Conservation (phyloP, 2,888 invertebrate genomes). For the Heliconius charithonia region DNA sequence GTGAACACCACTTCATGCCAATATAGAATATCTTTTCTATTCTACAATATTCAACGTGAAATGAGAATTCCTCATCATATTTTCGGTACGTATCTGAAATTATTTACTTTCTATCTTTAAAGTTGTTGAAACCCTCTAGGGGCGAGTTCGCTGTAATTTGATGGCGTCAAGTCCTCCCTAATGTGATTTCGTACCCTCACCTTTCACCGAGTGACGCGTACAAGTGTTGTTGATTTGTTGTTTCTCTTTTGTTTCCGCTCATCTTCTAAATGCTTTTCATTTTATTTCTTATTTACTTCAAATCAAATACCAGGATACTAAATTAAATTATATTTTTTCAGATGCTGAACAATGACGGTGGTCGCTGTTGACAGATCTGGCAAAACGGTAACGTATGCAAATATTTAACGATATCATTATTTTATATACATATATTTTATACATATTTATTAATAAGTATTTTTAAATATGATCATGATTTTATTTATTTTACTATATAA, state of each 20-base stretch:
- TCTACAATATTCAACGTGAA: constrained; percentile 53
- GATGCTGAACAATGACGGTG: constrained; percentile 50
- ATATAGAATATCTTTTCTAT: constrained; percentile 51
- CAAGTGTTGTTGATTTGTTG: constrained; percentile 78
- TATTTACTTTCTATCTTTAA: constrained; percentile 38
- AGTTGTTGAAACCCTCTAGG: constrained; percentile 42
- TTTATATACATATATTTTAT: constrained; percentile 30
- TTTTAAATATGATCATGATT: neutral
- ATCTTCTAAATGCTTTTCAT: constrained; percentile 55
- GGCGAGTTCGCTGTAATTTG: constrained; percentile 64
- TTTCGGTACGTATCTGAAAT: constrained; percentile 62
- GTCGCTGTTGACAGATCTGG: constrained; percentile 9
- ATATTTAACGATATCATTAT: neutral
- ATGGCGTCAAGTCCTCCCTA: constrained; percentile 68
- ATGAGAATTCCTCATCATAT: neutral
- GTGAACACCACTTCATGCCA: constrained; percentile 73
- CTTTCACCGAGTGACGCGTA: constrained; percentile 65
- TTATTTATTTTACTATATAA: neutral
- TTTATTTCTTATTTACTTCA: constrained; percentile 34
- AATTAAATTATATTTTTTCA: constrained; percentile 56
- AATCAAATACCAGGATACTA: neutral
- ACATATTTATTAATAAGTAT: neutral
- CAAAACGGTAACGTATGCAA: constrained; percentile 59
- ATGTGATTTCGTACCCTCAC: constrained; percentile 68
- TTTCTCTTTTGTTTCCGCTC: constrained; percentile 73